Evolutionary conservation across 2,888 invertebrate genomes (phyloP).

Genomic region (Hirudinaria manillensis): DNA sequence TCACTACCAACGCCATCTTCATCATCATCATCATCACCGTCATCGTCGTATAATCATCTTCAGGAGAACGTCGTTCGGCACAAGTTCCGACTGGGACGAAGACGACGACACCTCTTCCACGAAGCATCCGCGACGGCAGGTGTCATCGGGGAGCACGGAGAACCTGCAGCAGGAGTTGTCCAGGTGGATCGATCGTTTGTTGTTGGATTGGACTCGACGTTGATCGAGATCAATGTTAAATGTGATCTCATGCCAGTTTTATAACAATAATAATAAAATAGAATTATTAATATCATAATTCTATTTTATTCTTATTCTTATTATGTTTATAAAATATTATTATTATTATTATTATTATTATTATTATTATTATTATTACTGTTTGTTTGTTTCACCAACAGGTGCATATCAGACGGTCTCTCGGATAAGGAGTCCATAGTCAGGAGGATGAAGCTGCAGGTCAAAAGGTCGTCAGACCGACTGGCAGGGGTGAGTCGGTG

Average conservation of each 20-base stretch:
- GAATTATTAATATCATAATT: no score
- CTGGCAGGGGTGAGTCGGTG: constrained; percentile 29
- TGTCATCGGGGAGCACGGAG: constrained; percentile 50
- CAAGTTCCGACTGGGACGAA: constrained; percentile 33
- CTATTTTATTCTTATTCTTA: no score
- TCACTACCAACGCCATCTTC: background rate
- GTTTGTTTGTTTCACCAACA: background rate
- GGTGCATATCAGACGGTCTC: constrained; percentile 46
- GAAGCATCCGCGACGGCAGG: constrained; percentile 42
- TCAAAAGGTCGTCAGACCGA: constrained; percentile 38
- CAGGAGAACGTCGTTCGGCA: constrained; percentile 26
- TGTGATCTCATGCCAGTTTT: no score
- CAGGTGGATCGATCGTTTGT: constrained; percentile 34
- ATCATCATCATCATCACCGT: background rate
- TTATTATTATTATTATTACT: background rate
- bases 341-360: background rate
- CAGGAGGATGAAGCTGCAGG: constrained; percentile 47
- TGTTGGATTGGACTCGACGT: no score
- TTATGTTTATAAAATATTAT: background rate
- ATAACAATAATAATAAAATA: no score
- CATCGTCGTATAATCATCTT: background rate
- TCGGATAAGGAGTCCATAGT: constrained; percentile 51
- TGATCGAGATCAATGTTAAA: no score
- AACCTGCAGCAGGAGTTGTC: constrained; percentile 50
- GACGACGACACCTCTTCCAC: constrained; percentile 29